Evolutionary conservation across 2,888 invertebrate genomes (phyloP).

Genomic region (Tetragnatha montana): DNA sequence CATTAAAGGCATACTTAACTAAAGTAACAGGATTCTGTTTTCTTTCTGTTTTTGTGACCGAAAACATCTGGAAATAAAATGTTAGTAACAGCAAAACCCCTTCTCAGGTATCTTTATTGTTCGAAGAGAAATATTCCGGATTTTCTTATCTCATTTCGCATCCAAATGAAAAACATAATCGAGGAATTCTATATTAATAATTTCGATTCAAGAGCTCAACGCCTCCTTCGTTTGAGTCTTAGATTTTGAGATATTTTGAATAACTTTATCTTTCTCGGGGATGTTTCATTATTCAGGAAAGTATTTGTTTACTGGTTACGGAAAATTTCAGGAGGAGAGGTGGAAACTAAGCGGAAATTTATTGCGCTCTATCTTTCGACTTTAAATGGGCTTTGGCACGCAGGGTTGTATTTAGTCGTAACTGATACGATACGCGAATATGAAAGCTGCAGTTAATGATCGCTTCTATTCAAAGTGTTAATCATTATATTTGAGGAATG

Average conservation of each 20-base stretch:
- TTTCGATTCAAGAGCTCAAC: neutral
- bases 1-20: slow-evolving; percentile 11
- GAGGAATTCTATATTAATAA: neutral
- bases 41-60: neutral
- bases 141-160: neutral
- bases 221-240: neutral
- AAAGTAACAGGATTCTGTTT: slow-evolving; percentile 7
- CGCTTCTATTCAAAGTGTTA: no score
- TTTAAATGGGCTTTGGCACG: neutral
- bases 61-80: slow-evolving; percentile 32
- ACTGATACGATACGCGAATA: neutral
- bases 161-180: neutral
- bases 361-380: neutral
- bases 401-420: neutral
- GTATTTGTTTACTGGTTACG: neutral
- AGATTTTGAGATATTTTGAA: neutral
- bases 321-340: neutral
- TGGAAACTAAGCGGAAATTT: neutral
- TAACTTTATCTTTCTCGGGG: neutral
- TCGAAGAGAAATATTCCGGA: neutral
- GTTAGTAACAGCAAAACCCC: neutral
- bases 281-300: neutral
- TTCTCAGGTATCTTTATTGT: neutral
- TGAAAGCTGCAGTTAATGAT: no score
- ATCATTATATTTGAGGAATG: no score